Percentiles rank a stretch among this genome's conserved stretches.
Evolutionary conservation across 2,888 invertebrate species (phyloP).

Genomic region (Tricholauxania praeusta): DNA sequence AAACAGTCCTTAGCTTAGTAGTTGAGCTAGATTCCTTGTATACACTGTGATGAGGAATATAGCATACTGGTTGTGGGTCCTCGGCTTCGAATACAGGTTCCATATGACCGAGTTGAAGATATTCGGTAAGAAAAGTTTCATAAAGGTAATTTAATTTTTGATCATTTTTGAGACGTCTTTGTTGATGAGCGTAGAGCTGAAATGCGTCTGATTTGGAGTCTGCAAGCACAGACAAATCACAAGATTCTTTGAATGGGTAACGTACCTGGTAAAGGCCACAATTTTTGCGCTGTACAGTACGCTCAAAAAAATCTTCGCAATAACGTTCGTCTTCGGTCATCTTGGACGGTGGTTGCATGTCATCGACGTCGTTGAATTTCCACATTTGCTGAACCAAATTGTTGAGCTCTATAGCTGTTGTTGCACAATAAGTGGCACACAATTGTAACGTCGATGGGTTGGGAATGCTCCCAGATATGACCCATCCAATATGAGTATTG

Average conservation of each 20-base stretch:
- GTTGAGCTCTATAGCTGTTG: constrained; percentile 25
- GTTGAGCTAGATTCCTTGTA: constrained; percentile 42
- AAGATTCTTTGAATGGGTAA: constrained; percentile 39
- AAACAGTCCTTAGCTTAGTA: constrained; percentile 42
- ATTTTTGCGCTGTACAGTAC: no score
- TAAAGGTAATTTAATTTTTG: constrained; percentile 36
- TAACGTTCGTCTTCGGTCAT: constrained; percentile 23
- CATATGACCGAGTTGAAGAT: constrained; percentile 36
- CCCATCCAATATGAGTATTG: constrained; percentile 28
- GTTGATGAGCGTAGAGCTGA: constrained; percentile 35
- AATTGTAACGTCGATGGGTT: constrained; percentile 13
- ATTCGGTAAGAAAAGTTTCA: constrained; percentile 39
- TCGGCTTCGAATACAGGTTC: constrained; percentile 26
- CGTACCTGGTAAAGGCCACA: no score
- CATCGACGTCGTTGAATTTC: constrained; percentile 38
- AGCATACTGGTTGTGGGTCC: constrained; percentile 18
- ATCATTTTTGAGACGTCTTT: constrained; percentile 36
- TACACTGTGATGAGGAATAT: constrained; percentile 40
- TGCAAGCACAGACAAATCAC: constrained; percentile 27
- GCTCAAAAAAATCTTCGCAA: no score
- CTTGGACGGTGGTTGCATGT: constrained; percentile 5
- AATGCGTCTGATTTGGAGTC: constrained; percentile 36
- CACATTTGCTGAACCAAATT: constrained; percentile 38
- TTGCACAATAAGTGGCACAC: constrained; percentile 29
- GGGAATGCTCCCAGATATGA: constrained; percentile 37